Conservation (phyloP, 1,140 invertebrate species). For the Ceratoteleas bidentatus region DNA sequence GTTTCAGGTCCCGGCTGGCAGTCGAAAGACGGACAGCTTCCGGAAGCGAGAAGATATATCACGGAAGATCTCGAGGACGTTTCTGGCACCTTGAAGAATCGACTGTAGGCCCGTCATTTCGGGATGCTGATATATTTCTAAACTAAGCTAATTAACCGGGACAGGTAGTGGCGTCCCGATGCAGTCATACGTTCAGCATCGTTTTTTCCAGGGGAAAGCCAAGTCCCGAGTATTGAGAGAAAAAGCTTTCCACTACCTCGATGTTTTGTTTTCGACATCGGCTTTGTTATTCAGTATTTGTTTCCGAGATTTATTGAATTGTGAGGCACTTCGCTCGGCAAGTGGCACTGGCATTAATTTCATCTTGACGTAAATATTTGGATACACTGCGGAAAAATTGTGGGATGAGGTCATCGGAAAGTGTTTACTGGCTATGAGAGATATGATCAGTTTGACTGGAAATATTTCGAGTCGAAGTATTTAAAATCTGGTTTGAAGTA, state of each 20-base stretch:
- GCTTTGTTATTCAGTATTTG: constrained; percentile 17
- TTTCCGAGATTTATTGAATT: constrained; percentile 29
- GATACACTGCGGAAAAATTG: no score
- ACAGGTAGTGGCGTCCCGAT: constrained; percentile 32
- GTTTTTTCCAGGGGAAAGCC: constrained; percentile 36
- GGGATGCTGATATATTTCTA: constrained; percentile 49
- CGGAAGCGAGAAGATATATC: constrained; percentile 78
- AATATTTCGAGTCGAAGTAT: no score
- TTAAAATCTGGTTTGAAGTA: no score
- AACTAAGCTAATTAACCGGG: constrained; percentile 47
- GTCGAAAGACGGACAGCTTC: constrained; percentile 75
- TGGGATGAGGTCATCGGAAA: background rate
- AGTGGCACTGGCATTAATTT: constrained; percentile 29
- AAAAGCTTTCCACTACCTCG: background rate
- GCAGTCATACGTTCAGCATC: constrained; percentile 9
- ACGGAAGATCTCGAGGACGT: constrained; percentile 63
- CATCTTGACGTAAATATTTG: background rate
- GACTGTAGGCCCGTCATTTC: constrained; percentile 8
- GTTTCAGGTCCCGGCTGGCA: constrained; percentile 48
- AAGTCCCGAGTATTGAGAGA: constrained; percentile 1
- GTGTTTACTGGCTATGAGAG: background rate
- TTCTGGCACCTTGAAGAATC: constrained; percentile 55
- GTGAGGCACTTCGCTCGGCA: constrained; percentile 1
- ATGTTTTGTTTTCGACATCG: constrained; percentile 18
- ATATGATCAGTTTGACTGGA: no score